A percentile compares a stretch with the other conserved stretches of the same genome.
Conservation (phyloP, 1,140 invertebrate species). For the Limonius californicus region DNA sequence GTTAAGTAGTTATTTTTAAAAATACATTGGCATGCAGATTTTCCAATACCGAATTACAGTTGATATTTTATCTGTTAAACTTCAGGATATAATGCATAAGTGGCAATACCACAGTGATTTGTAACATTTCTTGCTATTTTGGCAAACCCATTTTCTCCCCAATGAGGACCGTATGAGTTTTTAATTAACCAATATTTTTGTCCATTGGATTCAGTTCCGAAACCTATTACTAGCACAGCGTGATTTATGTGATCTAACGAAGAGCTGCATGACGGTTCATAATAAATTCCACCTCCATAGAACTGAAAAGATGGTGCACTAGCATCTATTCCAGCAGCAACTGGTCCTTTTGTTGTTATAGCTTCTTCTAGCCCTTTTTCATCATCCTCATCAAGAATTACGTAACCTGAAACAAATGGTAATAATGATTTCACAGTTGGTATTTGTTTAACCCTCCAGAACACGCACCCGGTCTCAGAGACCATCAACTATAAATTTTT, state of each 20-base stretch:
- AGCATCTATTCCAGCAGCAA: constrained; percentile 75
- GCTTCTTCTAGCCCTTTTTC: constrained; percentile 70
- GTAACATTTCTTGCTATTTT: constrained; percentile 61
- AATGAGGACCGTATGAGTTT: constrained; percentile 67
- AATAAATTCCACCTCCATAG: constrained; percentile 66
- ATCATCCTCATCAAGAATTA: constrained; percentile 59
- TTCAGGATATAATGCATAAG: constrained; percentile 58
- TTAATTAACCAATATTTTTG: constrained; percentile 78
- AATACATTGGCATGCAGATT: too few species aligned
- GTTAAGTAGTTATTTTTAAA: too few species aligned
- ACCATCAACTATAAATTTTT: too few species aligned
- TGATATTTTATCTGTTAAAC: too few species aligned
- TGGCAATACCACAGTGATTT: constrained; percentile 69
- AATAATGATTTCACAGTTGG: too few species aligned
- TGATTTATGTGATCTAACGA: constrained; percentile 50
- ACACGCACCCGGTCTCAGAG: too few species aligned
- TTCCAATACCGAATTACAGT: too few species aligned
- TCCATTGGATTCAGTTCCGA: constrained; percentile 61
- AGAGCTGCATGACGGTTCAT: constrained; percentile 51
- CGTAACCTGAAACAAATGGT: constrained; percentile 68
- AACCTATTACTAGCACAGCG: constrained; percentile 62
- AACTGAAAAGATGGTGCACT: constrained; percentile 71
- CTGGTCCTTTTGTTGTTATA: constrained; percentile 76
- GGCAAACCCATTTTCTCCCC: constrained; percentile 72
- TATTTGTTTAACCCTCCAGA: too few species aligned